Evolutionary conservation across 2,888 invertebrate species (phyloP), one percentile per base, ranked within the genome.

Genomic region (Shargacucullia verbasci): DNA sequence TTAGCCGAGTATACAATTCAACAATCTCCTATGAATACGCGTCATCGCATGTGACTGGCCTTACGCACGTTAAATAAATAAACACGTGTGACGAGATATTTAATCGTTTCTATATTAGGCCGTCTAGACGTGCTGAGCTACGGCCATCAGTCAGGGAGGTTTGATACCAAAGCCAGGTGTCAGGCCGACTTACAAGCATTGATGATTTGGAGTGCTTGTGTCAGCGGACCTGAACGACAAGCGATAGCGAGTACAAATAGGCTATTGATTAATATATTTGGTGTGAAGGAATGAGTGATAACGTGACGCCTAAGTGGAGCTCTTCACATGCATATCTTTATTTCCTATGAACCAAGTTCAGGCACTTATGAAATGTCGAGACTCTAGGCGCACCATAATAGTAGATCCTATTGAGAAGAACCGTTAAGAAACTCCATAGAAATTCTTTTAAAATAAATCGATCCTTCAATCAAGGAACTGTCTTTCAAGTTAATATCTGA

Each of bases 61-160:
- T 59, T 53, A 58, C 34, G 29, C 39, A 13, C 35, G 20, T 37
- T 57, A 56, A 57, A 73, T 58, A 59, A 43, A 47, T 38, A 43
- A 67, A 41, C 44, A 35, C 4, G 35, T 39, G 44, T 59, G 54
- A 59, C 55, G 39, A 52, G 55, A 52, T 62, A 66, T 66, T 66
- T 60, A 61, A 63, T 56, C 62, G 56, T 62, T 66, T 53, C 60
- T 61, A 67, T 56, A 67, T 76, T 65, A 77, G 68, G 60, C 58
- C 20, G 70, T 68, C 70, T 77, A 73, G 77, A 70, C 70, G 25
- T 45, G 50, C 57, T 65, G 46, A 56, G 58, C 53, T 39, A 15
- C 27, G 35, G 49, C 37, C 52, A 59, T 74, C 74, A 65, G 61
- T 76, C 76, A 71, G 47, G 13, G 37, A 2, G 52, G 53, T 52